A percentile compares a stretch with the other conserved stretches of the same genome.
Evolutionary conservation across 2,888 invertebrate species (phyloP).

Genomic region (Terebella lapidaria): DNA sequence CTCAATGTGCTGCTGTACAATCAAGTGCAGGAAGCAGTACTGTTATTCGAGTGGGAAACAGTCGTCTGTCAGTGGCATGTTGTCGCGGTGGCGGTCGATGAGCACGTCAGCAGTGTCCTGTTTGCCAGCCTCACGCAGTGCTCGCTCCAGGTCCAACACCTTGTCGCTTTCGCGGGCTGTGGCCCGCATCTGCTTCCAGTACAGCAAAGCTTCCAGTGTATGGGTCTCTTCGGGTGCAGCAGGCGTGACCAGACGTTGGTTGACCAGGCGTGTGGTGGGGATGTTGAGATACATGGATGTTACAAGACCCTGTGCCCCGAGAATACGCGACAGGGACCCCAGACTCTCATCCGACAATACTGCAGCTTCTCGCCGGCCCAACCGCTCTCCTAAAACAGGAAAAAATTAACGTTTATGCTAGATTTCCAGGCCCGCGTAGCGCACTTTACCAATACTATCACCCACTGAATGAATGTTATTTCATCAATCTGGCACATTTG

Average conservation of each 20-base stretch:
- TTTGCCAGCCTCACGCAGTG: background rate
- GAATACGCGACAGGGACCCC: background rate
- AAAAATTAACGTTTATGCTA: too few species aligned
- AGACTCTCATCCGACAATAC: background rate
- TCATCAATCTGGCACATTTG: too few species aligned
- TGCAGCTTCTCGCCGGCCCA: background rate
- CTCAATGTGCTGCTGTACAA: too few species aligned
- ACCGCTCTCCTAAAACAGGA: too few species aligned
- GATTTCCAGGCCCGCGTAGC: too few species aligned
- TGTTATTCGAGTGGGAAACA: slow-evolving; percentile 1
- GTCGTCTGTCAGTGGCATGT: background rate
- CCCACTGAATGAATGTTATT: too few species aligned
- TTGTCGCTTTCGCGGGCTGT: background rate
- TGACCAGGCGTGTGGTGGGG: background rate
- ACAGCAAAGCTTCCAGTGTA: background rate
- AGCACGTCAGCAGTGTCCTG: slow-evolving; percentile 4
- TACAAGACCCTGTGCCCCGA: background rate
- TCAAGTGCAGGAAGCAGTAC: too few species aligned
- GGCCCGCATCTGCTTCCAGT: background rate
- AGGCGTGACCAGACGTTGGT: background rate
- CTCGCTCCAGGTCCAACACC: slow-evolving; percentile 1
- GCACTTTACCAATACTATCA: too few species aligned
- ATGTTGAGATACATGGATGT: background rate
- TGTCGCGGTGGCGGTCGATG: background rate
- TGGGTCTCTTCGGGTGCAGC: background rate